These are phyloP conservation scores for Malurus melanocephalus DNA, from an alignment of 2,113 vertebrate genomes.

Conservation along the genomic window DNA sequence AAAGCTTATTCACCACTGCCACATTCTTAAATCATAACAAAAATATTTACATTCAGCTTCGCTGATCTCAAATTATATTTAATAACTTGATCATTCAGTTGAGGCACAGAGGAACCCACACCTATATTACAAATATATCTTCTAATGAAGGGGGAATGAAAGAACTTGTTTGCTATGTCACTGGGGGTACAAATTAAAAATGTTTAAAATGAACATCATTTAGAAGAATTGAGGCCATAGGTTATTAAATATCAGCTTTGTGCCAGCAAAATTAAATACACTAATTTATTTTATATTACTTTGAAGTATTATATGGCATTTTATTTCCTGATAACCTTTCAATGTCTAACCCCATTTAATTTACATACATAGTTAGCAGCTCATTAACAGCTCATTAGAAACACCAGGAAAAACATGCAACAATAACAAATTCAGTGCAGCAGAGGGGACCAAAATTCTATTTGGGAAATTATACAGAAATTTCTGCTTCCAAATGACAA, in stretches of 20 bases:
- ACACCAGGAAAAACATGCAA: conserved; percentile 57
- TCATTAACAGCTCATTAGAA: conserved; percentile 77
- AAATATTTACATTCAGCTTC: background rate
- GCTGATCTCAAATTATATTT: background rate
- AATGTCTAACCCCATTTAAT: conserved; percentile 65
- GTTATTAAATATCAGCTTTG: conserved; percentile 44
- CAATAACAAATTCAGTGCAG: conserved; percentile 70
- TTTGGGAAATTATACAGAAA: conserved; percentile 46
- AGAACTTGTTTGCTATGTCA: conserved; percentile 6
- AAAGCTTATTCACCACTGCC: background rate
- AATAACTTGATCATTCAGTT: background rate
- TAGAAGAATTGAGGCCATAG: conserved; percentile 7
- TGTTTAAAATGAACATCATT: conserved; percentile 32
- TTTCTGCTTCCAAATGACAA: conserved; percentile 40
- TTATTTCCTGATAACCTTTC: conserved; percentile 54
- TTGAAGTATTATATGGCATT: conserved; percentile 48
- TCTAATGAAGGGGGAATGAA: background rate
- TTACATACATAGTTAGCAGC: conserved; percentile 75
- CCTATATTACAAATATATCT: background rate
- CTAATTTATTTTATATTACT: conserved; percentile 44
- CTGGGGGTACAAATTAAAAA: background rate
- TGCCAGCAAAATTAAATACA: conserved; percentile 53
- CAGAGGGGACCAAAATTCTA: conserved; percentile 61
- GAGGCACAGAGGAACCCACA: background rate
- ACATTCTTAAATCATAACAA: background rate